phyloP scores from a whole-genome alignment of 2,888 invertebrate genomes.

The Serripes groenlandicus region DNA sequence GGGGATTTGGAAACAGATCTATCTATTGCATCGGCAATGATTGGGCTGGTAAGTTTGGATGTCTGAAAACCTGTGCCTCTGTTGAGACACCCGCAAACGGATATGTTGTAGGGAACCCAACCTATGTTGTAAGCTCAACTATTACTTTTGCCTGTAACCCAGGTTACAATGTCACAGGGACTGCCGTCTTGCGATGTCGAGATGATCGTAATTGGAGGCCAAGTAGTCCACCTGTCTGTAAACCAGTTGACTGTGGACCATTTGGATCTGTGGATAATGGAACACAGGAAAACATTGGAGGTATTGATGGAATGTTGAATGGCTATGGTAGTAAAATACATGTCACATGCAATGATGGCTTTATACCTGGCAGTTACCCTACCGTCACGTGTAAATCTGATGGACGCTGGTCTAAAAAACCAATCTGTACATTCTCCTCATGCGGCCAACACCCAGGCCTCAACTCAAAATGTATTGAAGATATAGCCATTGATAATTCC shows the following conservation, averaged over 20 bases:
- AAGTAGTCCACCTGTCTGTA: constrained; percentile 35
- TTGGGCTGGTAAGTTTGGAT: constrained; percentile 16
- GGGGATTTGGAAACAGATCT: neutral
- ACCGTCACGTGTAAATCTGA: constrained; percentile 28
- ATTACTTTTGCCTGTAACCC: constrained; percentile 37
- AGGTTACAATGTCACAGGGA: constrained; percentile 27
- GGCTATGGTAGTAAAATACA: constrained; percentile 35
- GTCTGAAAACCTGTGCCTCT: neutral
- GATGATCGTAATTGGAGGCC: constrained; percentile 20
- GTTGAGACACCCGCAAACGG: constrained; percentile 33
- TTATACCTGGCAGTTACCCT: constrained; percentile 29
- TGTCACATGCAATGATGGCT: constrained; percentile 36
- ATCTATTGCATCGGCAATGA: neutral
- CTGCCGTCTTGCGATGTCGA: constrained; percentile 5
- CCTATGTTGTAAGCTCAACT: constrained; percentile 14
- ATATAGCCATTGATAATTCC: neutral
- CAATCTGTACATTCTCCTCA: constrained; percentile 14
- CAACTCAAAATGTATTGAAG: constrained; percentile 39
- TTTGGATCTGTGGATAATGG: constrained; percentile 42
- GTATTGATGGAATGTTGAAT: constrained; percentile 10
- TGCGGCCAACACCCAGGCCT: constrained; percentile 37
- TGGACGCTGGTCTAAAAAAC: constrained; percentile 44
- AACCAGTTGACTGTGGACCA: constrained; percentile 30
- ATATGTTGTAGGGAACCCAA: constrained; percentile 1
- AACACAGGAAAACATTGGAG: constrained; percentile 14